A percentile compares a stretch with the other conserved stretches of the same genome.
Evolutionary conservation across 2,888 invertebrate genomes (phyloP).

Genomic region (Hydriomena furcata): DNA sequence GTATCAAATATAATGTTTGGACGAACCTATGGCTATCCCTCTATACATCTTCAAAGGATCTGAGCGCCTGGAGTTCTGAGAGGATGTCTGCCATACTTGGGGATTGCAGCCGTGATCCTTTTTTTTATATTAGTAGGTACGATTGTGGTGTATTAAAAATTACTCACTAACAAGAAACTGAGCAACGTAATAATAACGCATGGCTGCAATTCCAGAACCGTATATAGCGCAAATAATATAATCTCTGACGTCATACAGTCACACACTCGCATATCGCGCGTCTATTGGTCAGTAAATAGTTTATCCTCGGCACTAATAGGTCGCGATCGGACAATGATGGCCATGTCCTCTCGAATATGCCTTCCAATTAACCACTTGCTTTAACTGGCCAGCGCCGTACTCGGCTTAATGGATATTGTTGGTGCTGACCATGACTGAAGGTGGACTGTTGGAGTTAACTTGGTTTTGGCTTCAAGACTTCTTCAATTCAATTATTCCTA

Average conservation of each 20-base stretch:
- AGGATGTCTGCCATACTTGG: no score
- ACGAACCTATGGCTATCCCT: no score
- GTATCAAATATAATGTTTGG: no score
- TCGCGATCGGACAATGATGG: constrained; percentile 37
- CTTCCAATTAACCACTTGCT: constrained; percentile 32
- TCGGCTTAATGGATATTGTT: constrained; percentile 29
- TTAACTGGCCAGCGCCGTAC: constrained; percentile 15
- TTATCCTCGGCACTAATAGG: constrained; percentile 35
- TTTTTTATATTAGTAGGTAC: no score
- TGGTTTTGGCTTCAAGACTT: constrained; percentile 1
- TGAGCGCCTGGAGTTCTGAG: no score
- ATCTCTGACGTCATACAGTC: constrained; percentile 13
- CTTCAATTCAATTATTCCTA: constrained; percentile 15
- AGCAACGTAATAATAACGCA: no score
- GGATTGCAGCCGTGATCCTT: no score
- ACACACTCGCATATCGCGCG: constrained; percentile 6
- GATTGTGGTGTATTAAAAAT: no score
- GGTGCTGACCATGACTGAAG: constrained; percentile 11
- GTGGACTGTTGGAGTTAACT: constrained; percentile 1
- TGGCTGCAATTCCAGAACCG: background rate
- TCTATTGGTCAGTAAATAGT: constrained; percentile 24
- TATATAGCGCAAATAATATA: constrained; percentile 13
- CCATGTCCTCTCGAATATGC: constrained; percentile 38
- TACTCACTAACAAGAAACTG: no score
- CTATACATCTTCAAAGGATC: no score